Base-by-base conservation (phyloP, 2,797 vertebrate species). In the Clarias laeviceps region DNA sequence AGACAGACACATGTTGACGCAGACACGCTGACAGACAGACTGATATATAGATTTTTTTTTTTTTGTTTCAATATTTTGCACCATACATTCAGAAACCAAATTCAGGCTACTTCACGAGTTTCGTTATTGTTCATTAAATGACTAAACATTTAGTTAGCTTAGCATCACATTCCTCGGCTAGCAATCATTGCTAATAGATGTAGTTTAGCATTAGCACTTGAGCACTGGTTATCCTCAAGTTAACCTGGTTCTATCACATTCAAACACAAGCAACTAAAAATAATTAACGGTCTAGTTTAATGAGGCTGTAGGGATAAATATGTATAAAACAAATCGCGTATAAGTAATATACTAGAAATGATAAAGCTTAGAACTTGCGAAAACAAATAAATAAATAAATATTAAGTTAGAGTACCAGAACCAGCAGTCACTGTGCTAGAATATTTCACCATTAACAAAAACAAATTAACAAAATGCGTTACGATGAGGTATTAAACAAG, bases 351-450 rank as follows among this genome's bases (percentile, higher is more conserved):
- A 62, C 3, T 78, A 24, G 9, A 9, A 18, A 61, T 32, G 3
- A 34, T 20, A 79, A 14, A 64, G 27, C 18, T 37, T 61, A 1
- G n/a, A 6, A 17, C 32, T 12, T 5, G 29, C 7, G 0, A 32
- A 76, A 77, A 9, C 18, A 32, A 17, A 61, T 9, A 6, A 22
- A 56, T 17, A 29, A 8, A 17, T 3, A 22, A 22, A 2, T 14
- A 54, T 14, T 24, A 4, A 79, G 62, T 50, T 70, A 64, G n/a
- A 15, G 69, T 15, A 61, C n/a, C 24, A 77, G 45, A 84, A 86
- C 83, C 50, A 80, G 79, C 78, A 83, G 61, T 68, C 50, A 17
- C 62, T 70, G 78, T 86, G 86, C 87, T 85, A 88, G 89, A 88
- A 87, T 69, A 69, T 88, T 89, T 85, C 79, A 22, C 56, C 0